Evolutionary conservation across 2,113 vertebrate genomes (phyloP).

Genomic region (Craseonycteris thonglongyai): DNA sequence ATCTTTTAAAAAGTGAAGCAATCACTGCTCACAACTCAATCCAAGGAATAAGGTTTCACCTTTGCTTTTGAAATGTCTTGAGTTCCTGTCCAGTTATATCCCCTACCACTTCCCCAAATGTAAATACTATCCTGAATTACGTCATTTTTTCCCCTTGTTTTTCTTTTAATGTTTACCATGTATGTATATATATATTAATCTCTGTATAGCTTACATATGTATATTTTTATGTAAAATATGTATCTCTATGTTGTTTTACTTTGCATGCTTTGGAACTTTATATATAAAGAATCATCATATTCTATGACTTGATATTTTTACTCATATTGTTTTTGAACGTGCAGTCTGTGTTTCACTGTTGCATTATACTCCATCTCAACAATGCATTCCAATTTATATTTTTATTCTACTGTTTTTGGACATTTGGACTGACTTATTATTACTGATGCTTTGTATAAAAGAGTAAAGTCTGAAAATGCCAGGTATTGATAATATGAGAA

Average conservation of each 20-base stretch:
- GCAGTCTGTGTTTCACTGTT: background rate
- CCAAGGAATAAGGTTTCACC: background rate
- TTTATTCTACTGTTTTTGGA: background rate
- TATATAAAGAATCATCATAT: background rate
- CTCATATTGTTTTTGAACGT: background rate
- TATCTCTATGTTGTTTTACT: background rate
- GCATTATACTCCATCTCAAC: background rate
- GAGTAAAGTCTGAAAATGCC: too few relatives aligned
- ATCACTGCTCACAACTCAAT: background rate
- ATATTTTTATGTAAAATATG: background rate
- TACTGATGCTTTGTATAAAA: background rate
- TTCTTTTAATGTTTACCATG: background rate
- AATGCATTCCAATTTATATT: background rate
- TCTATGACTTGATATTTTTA: background rate
- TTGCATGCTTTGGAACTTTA: background rate
- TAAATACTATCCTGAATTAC: background rate
- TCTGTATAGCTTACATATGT: background rate
- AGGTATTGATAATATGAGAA: too few relatives aligned
- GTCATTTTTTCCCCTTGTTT: background rate
- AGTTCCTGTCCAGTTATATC: background rate
- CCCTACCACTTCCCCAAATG: background rate
- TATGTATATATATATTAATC: background rate
- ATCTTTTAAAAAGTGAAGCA: background rate
- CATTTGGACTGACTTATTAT: background rate
- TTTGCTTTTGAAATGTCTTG: background rate